Evolutionary conservation across 2,113 vertebrate species (phyloP).

Genomic region (Calonectris borealis): DNA sequence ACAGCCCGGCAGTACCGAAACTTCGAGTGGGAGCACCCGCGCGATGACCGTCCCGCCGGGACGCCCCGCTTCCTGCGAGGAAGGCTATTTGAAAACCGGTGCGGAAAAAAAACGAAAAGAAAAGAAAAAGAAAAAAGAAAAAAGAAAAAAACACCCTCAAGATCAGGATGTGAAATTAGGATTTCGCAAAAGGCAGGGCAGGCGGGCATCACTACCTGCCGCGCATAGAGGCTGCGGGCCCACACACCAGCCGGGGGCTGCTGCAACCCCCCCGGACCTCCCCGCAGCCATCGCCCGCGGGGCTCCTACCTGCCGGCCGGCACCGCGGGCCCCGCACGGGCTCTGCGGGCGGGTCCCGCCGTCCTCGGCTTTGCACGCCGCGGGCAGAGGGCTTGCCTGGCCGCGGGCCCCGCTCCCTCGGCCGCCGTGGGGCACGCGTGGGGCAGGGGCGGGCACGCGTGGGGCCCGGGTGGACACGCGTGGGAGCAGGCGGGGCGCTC

Average conservation of each 20-base stretch:
- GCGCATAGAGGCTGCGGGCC: fast-evolving
- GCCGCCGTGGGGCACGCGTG: background rate
- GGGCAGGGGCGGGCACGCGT: background rate
- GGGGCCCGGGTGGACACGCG: background rate
- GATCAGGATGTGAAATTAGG: background rate
- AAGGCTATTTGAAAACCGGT: background rate
- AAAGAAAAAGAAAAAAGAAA: too few relatives aligned
- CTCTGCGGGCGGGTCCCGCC: fast-evolving
- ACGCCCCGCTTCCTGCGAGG: fast-evolving
- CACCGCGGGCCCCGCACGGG: fast-evolving
- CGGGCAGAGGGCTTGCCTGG: background rate
- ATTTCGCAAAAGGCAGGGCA: background rate
- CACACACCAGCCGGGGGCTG: fast-evolving
- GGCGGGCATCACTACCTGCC: background rate
- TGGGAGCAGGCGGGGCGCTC: background rate
- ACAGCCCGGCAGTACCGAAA: fast-evolving
- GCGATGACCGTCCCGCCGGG: fast-evolving
- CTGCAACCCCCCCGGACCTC: background rate
- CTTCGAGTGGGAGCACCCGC: fast-evolving
- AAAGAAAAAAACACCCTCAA: too few relatives aligned
- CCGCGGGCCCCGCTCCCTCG: too few relatives aligned
- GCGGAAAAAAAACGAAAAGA: background rate
- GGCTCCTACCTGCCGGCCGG: background rate
- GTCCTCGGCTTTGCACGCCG: fast-evolving
- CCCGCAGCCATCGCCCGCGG: fast-evolving